Base-by-base conservation (phyloP, 1,140 invertebrate species). In the Drosophila cardini region DNA sequence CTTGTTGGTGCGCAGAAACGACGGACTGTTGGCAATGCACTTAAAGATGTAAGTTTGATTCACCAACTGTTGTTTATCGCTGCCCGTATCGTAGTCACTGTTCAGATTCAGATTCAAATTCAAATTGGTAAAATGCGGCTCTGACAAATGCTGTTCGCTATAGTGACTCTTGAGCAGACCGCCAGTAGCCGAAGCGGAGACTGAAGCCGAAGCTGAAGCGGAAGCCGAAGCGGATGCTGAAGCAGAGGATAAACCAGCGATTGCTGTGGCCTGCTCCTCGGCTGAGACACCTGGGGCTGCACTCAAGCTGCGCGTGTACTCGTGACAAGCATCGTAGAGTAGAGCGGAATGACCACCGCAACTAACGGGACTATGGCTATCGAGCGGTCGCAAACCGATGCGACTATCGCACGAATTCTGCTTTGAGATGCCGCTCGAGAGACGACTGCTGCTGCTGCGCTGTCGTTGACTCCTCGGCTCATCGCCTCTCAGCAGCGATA, bases 31-130 rank as follows among this genome's bases (percentile, higher is more conserved):
- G 26, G 91, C 91, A 16, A 92, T 91, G 78, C 90, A 92, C 86
- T 92, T 92, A 76, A 92, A 92, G 70, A 92, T 92, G 64, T 92
- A 92, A 0, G 89, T 91, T 57, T 92, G 90, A 62, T 92, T 90
- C 13, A 92, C 91, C 63, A 92, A 55, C 56, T 92, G 91, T 63
- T 92, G 91, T 21, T 91, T 91, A 38, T 91, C 89, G 42, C 74
- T 87, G 70, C 82, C 78, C 48, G 79, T 74, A 48, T 91, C 87
- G 72, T 90, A 86, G 53, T 91, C 90, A 77, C 81, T 91, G 74
- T 50, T 87, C 26, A 89, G 73, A 36, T 91, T 91, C 8, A 90
- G 76, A 60, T 78, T 78, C 16, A 61, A 15, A 43, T 85, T 85
- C 48, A 85, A 72, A 61, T 85, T 85, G 67, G 90, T 77, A 53